Evolutionary conservation across 2,797 vertebrate genomes (phyloP).

Genomic region (Thunnus albacares): DNA sequence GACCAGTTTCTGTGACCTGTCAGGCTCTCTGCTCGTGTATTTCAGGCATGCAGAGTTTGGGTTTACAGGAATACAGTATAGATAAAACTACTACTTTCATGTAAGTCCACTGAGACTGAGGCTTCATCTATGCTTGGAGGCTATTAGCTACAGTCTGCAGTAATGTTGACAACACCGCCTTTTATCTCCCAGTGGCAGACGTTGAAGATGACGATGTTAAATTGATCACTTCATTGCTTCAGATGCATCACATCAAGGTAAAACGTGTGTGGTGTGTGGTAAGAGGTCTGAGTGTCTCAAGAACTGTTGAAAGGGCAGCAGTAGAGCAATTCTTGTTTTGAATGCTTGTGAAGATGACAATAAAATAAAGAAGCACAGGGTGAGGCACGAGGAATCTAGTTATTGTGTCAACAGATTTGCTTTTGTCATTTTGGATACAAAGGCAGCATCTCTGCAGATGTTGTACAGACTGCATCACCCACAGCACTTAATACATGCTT

Average conservation of each 20-base stretch:
- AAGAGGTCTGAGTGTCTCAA: slow-evolving; percentile 10
- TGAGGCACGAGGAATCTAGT: slow-evolving; percentile 12
- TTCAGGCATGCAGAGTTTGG: slow-evolving; percentile 15
- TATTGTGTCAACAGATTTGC: slow-evolving; percentile 21
- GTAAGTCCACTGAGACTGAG: slow-evolving; percentile 25
- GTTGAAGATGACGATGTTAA: slow-evolving; percentile 56
- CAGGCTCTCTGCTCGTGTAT: slow-evolving; percentile 9
- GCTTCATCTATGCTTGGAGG: slow-evolving; percentile 29
- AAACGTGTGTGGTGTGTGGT: slow-evolving; percentile 12
- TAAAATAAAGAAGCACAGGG: slow-evolving; percentile 27
- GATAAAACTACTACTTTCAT: slow-evolving; percentile 33
- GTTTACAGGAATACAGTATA: slow-evolving; percentile 8
- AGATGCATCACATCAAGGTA: slow-evolving; percentile 55
- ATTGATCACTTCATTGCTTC: slow-evolving; percentile 56
- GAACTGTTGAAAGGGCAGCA: slow-evolving; percentile 39
- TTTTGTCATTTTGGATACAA: slow-evolving; percentile 42
- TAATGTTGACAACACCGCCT: slow-evolving; percentile 46
- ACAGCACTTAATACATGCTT: slow-evolving; percentile 2
- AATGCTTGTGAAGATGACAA: slow-evolving; percentile 42
- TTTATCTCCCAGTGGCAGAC: slow-evolving; percentile 57
- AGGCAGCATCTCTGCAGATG: slow-evolving; percentile 24
- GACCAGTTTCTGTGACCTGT: slow-evolving; percentile 7
- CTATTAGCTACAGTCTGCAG: slow-evolving; percentile 44
- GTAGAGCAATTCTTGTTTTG: slow-evolving; percentile 27
- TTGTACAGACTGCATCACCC: not conserved